A percentile compares a stretch with the other conserved stretches of the same genome.
These are phyloP conservation scores for Mactra quadrangularis DNA, from an alignment of 1,140 invertebrate species.

Conservation along the genomic window DNA sequence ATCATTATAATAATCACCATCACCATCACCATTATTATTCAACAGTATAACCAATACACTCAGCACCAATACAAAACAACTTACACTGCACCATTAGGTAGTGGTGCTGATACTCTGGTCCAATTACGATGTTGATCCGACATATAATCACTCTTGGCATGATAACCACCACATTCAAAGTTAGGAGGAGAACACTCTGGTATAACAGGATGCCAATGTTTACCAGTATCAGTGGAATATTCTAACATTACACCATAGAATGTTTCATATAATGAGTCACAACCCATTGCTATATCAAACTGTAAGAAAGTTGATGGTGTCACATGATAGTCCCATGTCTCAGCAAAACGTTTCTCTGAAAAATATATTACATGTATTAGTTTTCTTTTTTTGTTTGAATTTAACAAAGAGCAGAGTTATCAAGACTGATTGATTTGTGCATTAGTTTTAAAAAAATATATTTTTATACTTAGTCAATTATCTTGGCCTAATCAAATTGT, in stretches of 20 bases:
- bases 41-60: too few relatives aligned
- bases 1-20: too few relatives aligned
- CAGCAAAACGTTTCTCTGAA: constrained; percentile 80
- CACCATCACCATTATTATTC: too few relatives aligned
- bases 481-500: too few relatives aligned
- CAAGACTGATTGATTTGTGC: too few relatives aligned
- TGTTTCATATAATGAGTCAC: constrained; percentile 76
- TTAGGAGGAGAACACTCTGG: constrained; percentile 83
- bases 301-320: constrained; percentile 83
- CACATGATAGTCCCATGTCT: constrained; percentile 84
- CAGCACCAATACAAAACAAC: constrained; percentile 27
- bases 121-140: constrained; percentile 83
- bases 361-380: not conserved
- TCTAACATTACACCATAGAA: constrained; percentile 81
- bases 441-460: too few relatives aligned
- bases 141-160: constrained; percentile 81
- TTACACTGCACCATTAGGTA: constrained; percentile 83
- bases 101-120: constrained; percentile 82
- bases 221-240: constrained; percentile 84
- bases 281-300: constrained; percentile 84
- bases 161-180: constrained; percentile 83
- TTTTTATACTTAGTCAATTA: too few relatives aligned
- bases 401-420: too few relatives aligned
- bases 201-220: constrained; percentile 82
- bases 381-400: too few relatives aligned